These are phyloP conservation scores for Dromas ardeola DNA, from an alignment of 2,113 vertebrate species.

Conservation along the genomic window DNA sequence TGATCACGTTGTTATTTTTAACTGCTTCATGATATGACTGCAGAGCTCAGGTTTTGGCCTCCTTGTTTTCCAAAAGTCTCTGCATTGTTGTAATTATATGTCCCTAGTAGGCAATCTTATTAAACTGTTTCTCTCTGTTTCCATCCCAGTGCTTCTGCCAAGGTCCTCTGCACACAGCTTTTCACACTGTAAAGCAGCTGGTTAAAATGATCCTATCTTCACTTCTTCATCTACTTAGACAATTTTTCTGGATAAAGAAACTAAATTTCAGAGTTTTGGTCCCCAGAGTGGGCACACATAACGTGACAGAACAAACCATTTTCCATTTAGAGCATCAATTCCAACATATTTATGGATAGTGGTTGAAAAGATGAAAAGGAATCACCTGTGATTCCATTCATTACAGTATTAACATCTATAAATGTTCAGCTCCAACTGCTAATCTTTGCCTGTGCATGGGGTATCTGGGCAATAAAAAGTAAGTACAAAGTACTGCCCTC, in stretches of 20 bases:
- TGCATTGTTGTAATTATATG: not conserved
- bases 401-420: not conserved
- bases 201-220: not conserved
- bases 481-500: not conserved
- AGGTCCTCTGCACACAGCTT: not conserved
- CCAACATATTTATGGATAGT: not conserved
- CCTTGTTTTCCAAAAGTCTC: not conserved
- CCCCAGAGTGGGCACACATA: not conserved
- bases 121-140: not conserved
- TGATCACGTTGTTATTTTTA: not conserved
- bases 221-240: not conserved
- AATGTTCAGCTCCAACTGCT: not conserved
- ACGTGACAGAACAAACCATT: not conserved
- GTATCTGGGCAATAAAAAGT: not conserved
- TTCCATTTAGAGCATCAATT: not conserved
- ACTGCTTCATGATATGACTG: not conserved
- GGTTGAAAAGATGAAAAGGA: not conserved
- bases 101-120: not conserved
- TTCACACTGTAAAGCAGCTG: not conserved
- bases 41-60: not conserved
- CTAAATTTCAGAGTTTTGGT: not conserved
- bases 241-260: not conserved
- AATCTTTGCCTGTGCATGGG: not conserved
- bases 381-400: not conserved
- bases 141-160: not conserved